These are phyloP conservation scores for Cyclargus thomasi DNA, from an alignment of 1,140 invertebrate genomes.

Conservation along the genomic window DNA sequence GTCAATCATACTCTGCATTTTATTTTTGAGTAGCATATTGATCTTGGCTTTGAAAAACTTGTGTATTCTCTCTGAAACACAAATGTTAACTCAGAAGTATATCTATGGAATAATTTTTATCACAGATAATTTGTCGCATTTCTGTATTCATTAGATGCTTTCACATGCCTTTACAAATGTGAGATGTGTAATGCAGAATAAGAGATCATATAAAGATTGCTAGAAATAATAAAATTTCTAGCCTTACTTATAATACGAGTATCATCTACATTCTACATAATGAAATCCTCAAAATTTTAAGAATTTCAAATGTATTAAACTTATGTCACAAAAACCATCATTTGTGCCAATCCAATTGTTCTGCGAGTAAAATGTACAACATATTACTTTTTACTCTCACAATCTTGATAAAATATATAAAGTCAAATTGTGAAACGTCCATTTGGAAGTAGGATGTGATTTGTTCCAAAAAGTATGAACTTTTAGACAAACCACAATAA, in stretches of 20 bases:
- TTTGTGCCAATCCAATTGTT: too few relatives aligned
- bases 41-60: constrained; percentile 4
- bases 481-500: neutral
- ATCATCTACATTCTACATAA: too few relatives aligned
- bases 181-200: neutral
- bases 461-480: neutral
- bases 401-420: too few relatives aligned
- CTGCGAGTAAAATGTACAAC: neutral
- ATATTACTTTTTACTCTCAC: neutral
- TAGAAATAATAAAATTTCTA: neutral
- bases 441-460: neutral
- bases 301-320: neutral
- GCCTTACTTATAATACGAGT: neutral
- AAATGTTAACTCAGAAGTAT: neutral
- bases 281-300: neutral
- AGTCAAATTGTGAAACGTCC: too few relatives aligned
- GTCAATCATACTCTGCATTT: neutral
- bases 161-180: too few relatives aligned
- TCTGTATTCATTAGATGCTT: too few relatives aligned
- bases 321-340: neutral
- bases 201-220: neutral
- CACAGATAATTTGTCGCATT: too few relatives aligned
- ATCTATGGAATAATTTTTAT: too few relatives aligned
- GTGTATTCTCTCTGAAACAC: constrained; percentile 6
- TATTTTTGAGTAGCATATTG: neutral